Conservation (phyloP, 2,888 invertebrate species). For the Morpho achilles region DNA sequence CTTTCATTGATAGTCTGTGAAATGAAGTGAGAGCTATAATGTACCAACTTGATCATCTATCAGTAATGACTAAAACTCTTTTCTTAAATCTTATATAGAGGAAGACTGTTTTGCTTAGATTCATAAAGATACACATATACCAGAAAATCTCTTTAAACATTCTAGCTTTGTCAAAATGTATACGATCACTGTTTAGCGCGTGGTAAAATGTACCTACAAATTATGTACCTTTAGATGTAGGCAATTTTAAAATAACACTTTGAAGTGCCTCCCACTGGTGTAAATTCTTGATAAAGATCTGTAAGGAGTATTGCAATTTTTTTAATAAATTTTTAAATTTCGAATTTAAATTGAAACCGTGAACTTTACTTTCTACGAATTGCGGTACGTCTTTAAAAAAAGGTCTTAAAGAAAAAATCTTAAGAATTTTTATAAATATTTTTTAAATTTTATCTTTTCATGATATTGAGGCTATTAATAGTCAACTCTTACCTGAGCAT, state of each 20-base stretch:
- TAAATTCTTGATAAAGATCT: too few species aligned
- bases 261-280: too few species aligned
- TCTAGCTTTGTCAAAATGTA: not conserved
- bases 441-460: too few species aligned
- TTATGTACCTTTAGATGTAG: too few species aligned
- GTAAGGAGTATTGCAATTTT: too few species aligned
- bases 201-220: too few species aligned
- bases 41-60: not conserved
- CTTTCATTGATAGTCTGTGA: constrained; percentile 37
- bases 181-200: too few species aligned
- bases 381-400: too few species aligned
- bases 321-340: not conserved
- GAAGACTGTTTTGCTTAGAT: not conserved
- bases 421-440: not conserved
- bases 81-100: not conserved
- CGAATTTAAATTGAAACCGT: not conserved
- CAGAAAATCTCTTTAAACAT: not conserved
- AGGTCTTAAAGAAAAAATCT: not conserved
- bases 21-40: not conserved
- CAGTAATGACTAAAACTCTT: not conserved
- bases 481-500: constrained; percentile 68
- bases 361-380: not conserved
- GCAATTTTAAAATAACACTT: too few species aligned
- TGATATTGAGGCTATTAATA: not conserved
- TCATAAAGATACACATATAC: too few species aligned